Evolutionary conservation across 2,797 vertebrate genomes (phyloP).

Genomic region (Microtus californicus): DNA sequence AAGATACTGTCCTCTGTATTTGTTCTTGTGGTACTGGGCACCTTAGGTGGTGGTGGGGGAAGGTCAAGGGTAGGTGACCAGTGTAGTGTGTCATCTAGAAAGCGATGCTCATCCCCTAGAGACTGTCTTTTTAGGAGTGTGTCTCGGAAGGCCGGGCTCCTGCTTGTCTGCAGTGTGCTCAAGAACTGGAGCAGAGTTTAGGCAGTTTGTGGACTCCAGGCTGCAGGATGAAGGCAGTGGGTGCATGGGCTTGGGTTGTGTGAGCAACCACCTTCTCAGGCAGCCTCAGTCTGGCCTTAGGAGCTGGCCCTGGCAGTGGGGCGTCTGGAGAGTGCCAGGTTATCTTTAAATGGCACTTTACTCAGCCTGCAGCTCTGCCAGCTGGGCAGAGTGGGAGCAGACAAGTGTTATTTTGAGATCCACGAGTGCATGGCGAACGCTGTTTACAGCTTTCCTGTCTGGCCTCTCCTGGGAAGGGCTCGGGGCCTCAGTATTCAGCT

Average conservation of each 20-base stretch:
- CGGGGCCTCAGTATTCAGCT: background rate
- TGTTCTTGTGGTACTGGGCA: background rate
- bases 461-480: background rate
- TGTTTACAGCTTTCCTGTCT: slow-evolving; percentile 60
- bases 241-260: background rate
- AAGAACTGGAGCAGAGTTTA: background rate
- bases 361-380: slow-evolving; percentile 68
- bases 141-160: background rate
- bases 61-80: background rate
- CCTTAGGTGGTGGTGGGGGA: background rate
- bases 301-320: background rate
- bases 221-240: background rate
- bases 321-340: background rate
- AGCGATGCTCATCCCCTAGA: background rate
- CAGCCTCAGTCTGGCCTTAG: background rate
- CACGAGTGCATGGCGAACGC: slow-evolving; percentile 19
- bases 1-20: background rate
- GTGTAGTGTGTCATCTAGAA: background rate
- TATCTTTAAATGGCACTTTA: slow-evolving; percentile 74
- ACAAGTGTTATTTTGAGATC: slow-evolving; percentile 73
- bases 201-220: background rate
- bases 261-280: background rate
- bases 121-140: background rate
- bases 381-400: slow-evolving; percentile 59
- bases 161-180: background rate